Conservation (phyloP, 1,140 invertebrate genomes). For the Papilio aristodemus region DNA sequence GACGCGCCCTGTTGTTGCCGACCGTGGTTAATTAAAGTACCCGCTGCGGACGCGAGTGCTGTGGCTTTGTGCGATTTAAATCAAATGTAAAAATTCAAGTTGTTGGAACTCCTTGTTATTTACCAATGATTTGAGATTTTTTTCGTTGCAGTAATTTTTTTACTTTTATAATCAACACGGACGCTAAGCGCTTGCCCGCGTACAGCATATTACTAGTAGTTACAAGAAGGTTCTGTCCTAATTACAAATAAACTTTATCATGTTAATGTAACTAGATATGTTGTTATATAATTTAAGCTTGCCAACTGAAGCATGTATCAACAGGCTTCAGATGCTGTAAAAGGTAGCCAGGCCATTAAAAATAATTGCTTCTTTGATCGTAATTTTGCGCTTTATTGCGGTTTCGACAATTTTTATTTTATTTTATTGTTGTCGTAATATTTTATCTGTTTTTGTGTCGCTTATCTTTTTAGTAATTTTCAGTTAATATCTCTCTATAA, state of each 20-base stretch:
- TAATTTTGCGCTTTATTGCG: slow-evolving; percentile 6
- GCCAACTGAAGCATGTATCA: background rate
- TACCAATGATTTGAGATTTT: too few species aligned
- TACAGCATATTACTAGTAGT: too few species aligned
- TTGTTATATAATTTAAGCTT: slow-evolving; percentile 9
- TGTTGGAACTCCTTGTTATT: too few species aligned
- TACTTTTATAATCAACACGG: too few species aligned
- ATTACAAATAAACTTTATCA: background rate
- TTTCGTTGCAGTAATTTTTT: too few species aligned
- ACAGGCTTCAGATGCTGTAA: slow-evolving; percentile 23
- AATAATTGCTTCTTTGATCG: slow-evolving; percentile 10
- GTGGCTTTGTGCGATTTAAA: too few species aligned
- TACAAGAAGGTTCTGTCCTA: too few species aligned
- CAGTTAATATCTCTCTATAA: background rate
- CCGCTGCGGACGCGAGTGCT: too few species aligned
- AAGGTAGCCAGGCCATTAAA: slow-evolving; percentile 9
- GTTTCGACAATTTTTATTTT: slow-evolving; percentile 19
- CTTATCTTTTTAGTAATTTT: slow-evolving; percentile 17
- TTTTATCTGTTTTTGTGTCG: slow-evolving; percentile 10
- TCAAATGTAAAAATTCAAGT: too few species aligned
- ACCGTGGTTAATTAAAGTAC: too few species aligned
- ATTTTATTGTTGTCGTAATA: slow-evolving; percentile 20
- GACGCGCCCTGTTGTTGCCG: too few species aligned
- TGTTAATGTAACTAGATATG: background rate
- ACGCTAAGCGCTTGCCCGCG: too few species aligned